Conservation (phyloP, 2,797 vertebrate genomes). For the Brotula barbata region DNA sequence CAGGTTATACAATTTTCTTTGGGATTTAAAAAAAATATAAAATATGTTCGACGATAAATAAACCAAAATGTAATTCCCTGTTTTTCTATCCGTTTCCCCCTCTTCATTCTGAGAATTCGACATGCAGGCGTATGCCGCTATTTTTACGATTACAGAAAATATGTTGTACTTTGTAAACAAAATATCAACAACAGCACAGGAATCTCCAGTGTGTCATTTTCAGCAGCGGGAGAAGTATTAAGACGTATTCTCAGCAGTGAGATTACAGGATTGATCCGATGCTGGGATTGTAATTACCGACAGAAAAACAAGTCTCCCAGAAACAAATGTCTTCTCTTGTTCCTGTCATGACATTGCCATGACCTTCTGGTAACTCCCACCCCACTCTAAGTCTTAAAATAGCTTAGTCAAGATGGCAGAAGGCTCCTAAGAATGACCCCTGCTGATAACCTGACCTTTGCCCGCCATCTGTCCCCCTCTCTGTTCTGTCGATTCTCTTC, state of each 20-base stretch:
- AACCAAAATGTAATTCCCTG: background rate
- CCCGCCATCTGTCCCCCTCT: background rate
- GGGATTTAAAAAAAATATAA: background rate
- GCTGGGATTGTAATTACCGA: conserved; percentile 48
- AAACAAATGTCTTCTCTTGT: conserved; percentile 28
- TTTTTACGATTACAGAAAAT: conserved; percentile 19
- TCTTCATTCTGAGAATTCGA: conserved; percentile 10
- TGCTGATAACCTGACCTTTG: conserved; percentile 9
- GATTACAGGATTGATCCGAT: conserved; percentile 42
- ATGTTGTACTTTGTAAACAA: conserved; percentile 18
- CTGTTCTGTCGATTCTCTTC: background rate
- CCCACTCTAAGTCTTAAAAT: conserved; percentile 7
- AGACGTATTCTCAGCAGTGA: conserved; percentile 9
- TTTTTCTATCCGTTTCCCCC: conserved; percentile 1
- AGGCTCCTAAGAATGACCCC: background rate
- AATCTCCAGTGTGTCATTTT: conserved; percentile 26
- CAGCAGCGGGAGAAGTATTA: conserved; percentile 7
- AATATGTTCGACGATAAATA: background rate
- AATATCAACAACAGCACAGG: conserved; percentile 19
- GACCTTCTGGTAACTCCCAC: conserved; percentile 17
- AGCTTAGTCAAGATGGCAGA: conserved; percentile 2
- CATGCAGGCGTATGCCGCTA: background rate
- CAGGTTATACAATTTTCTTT: conserved; percentile 5
- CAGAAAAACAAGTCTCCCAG: conserved; percentile 27
- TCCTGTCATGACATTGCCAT: conserved; percentile 9